Percentiles rank a stretch among this genome's conserved stretches.
Conservation (phyloP, 1,140 invertebrate genomes). For the Ganaspis sp. region DNA sequence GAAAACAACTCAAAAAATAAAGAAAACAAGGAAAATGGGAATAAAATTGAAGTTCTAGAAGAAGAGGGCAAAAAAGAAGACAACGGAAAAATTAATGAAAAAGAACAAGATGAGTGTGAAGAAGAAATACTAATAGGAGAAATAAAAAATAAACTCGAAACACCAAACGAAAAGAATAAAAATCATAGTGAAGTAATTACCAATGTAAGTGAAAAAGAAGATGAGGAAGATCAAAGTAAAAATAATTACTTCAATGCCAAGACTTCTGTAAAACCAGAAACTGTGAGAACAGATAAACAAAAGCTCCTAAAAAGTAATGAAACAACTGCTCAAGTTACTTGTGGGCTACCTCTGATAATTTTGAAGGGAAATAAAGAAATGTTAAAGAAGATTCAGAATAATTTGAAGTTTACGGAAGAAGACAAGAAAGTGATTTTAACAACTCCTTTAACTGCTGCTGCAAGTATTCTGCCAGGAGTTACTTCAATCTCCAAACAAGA, state of each 20-base stretch:
- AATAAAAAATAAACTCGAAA: too few species aligned
- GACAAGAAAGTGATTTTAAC: background rate
- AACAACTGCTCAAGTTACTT: background rate
- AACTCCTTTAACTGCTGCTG: background rate
- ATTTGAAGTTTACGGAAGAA: too few species aligned
- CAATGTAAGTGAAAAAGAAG: background rate
- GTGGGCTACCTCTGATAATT: background rate
- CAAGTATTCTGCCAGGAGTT: background rate
- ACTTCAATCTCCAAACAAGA: background rate
- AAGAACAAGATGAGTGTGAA: background rate
- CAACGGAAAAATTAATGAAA: background rate
- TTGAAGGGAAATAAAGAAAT: conserved; percentile 3
- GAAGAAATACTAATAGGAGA: background rate
- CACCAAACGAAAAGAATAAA: too few species aligned
- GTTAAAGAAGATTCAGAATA: background rate
- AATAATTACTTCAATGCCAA: too few species aligned
- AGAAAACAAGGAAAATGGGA: too few species aligned
- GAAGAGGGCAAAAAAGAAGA: background rate
- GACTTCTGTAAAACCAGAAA: too few species aligned
- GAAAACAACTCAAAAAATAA: too few species aligned
- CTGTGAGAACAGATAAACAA: background rate
- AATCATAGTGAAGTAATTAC: background rate
- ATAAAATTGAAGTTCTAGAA: background rate
- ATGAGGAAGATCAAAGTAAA: too few species aligned
- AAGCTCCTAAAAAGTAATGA: background rate